phyloP scores from a whole-genome alignment of 53 echinoderm and acorn worm genomes.

The Stichopus horrens region DNA sequence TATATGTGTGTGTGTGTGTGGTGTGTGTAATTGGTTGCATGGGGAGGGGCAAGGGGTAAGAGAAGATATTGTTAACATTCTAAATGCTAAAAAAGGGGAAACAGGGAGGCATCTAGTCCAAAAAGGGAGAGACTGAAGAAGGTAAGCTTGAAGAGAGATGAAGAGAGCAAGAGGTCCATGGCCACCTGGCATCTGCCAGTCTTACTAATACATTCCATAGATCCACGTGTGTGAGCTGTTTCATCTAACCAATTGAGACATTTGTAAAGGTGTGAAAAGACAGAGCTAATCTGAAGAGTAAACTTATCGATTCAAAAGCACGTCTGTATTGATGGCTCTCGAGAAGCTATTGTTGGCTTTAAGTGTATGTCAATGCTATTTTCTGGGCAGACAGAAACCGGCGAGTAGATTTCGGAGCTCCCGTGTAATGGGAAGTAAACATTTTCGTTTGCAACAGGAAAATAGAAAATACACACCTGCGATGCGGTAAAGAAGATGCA shows the following conservation, averaged over 20 bases:
- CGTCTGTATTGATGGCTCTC: constrained; percentile 23
- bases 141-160: background rate
- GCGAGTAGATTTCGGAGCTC: background rate
- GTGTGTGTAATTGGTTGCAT: no score
- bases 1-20: no score
- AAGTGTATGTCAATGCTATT: constrained; percentile 39
- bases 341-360: constrained; percentile 1
- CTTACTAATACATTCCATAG: constrained; percentile 8
- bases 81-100: background rate
- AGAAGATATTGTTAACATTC: no score
- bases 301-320: constrained; percentile 35
- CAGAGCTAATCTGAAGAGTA: constrained; percentile 26
- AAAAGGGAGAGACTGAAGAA: background rate
- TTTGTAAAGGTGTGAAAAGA: constrained; percentile 42
- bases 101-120: background rate
- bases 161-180: background rate
- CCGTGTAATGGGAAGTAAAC: constrained; percentile 22
- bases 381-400: constrained; percentile 18
- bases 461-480: background rate
- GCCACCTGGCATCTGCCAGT: constrained; percentile 6
- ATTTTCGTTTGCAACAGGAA: constrained; percentile 14
- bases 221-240: constrained; percentile 33
- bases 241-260: constrained; percentile 11
- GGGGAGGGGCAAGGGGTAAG: no score
- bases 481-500: background rate